These are phyloP conservation scores for Drosophila biarmipes DNA, from an alignment of 1,140 invertebrate genomes.

Conservation along the genomic window DNA sequence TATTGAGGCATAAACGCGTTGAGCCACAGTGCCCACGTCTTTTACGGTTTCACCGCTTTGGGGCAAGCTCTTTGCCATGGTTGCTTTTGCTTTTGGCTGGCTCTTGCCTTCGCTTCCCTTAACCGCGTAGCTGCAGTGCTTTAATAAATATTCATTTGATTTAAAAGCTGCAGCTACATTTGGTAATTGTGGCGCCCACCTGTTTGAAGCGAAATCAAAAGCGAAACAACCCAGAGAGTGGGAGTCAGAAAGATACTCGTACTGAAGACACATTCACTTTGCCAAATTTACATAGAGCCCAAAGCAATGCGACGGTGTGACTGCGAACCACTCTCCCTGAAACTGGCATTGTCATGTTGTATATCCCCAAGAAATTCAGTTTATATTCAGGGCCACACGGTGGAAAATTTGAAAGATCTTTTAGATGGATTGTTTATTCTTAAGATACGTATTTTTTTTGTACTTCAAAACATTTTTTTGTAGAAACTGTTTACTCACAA, in stretches of 20 bases:
- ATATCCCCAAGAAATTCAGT: conserved; percentile 18
- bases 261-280: conserved; percentile 32
- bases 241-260: conserved; percentile 26
- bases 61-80: conserved; percentile 15
- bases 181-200: conserved; percentile 54
- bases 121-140: conserved; percentile 35
- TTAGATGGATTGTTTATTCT: not conserved
- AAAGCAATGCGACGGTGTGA: conserved; percentile 8
- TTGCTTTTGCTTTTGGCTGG: not conserved
- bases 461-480: too few relatives aligned
- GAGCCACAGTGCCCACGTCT: conserved; percentile 65
- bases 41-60: conserved; percentile 38
- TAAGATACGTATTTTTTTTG: not conserved
- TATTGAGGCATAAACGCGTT: conserved; percentile 79
- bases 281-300: conserved; percentile 66
- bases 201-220: conserved; percentile 55
- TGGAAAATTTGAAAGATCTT: not conserved
- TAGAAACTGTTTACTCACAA: too few relatives aligned
- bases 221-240: conserved; percentile 23
- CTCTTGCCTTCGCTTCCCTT: not conserved
- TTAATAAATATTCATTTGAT: conserved; percentile 73
- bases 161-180: conserved; percentile 59
- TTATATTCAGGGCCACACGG: not conserved
- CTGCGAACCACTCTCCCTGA: conserved; percentile 1
- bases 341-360: conserved; percentile 49